A percentile compares a stretch with the other conserved stretches of the same genome.
Conservation (phyloP, 2,797 vertebrate species). For the Orestias chungarensis region DNA sequence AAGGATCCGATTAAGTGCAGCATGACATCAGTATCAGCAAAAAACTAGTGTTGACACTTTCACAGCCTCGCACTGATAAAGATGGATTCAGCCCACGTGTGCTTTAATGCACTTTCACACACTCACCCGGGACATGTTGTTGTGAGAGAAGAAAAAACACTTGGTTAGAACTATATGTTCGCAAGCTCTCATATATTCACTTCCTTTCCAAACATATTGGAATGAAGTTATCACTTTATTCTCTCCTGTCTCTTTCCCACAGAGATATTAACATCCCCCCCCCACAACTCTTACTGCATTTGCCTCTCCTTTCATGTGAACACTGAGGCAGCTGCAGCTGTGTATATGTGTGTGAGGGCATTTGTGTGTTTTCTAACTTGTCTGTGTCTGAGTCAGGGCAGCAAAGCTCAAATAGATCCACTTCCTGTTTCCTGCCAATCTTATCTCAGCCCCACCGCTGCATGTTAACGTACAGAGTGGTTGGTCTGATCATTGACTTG, state of each 20-base stretch:
- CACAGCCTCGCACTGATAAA: slow-evolving; percentile 39
- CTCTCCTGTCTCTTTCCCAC: slow-evolving; percentile 71
- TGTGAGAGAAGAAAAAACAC: slow-evolving; percentile 18
- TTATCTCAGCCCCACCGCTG: slow-evolving; percentile 48
- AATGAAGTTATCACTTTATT: slow-evolving; percentile 76
- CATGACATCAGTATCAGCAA: slow-evolving; percentile 55
- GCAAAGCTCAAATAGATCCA: slow-evolving; percentile 67
- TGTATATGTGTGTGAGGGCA: slow-evolving; percentile 53
- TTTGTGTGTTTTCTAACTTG: slow-evolving; percentile 25
- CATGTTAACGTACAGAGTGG: slow-evolving; percentile 46
- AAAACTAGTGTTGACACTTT: slow-evolving; percentile 65
- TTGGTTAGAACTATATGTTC: slow-evolving; percentile 28
- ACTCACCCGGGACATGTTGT: slow-evolving; percentile 21
- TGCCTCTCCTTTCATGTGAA: slow-evolving; percentile 70
- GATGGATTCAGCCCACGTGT: slow-evolving; percentile 14
- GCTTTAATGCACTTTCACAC: background rate
- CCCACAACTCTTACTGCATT: slow-evolving; percentile 45
- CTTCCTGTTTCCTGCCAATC: slow-evolving; percentile 74
- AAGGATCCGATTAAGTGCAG: slow-evolving; percentile 63
- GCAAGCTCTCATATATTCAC: slow-evolving; percentile 32
- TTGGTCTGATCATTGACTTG: slow-evolving; percentile 28
- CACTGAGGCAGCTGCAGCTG: slow-evolving; percentile 74
- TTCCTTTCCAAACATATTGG: slow-evolving; percentile 72
- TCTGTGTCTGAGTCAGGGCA: slow-evolving; percentile 56
- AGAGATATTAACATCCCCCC: slow-evolving; percentile 72